phyloP scores from a whole-genome alignment of 1,140 invertebrate species.

The Brachystomella parvula region DNA sequence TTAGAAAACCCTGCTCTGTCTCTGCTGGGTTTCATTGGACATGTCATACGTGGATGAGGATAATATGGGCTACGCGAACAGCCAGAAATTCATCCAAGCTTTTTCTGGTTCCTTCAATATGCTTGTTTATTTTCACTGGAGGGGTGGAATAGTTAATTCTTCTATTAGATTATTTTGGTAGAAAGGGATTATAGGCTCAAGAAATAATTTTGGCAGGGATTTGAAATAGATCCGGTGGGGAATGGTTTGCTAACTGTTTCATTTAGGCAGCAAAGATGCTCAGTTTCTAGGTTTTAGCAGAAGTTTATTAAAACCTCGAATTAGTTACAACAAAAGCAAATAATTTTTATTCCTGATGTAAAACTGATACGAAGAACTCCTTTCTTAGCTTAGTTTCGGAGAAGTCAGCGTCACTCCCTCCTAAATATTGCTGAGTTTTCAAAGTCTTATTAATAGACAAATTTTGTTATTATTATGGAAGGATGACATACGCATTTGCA shows the following conservation, averaged over 20 bases:
- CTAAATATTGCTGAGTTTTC: too few relatives aligned
- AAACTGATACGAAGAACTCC: not conserved
- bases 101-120: too few relatives aligned
- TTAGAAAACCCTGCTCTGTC: too few relatives aligned
- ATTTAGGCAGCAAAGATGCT: not conserved
- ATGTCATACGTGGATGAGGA: not conserved
- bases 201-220: slow-evolving; percentile 7
- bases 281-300: not conserved
- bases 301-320: not conserved
- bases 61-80: not conserved
- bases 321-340: not conserved
- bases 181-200: not conserved
- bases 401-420: too few relatives aligned
- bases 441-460: not conserved
- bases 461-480: not conserved
- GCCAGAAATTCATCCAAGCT: not conserved
- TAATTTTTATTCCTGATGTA: not conserved
- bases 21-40: too few relatives aligned
- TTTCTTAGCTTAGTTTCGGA: not conserved
- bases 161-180: not conserved
- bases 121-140: too few relatives aligned
- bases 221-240: not conserved
- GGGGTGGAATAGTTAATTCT: slow-evolving; percentile 2
- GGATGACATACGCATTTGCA: not conserved
- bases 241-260: not conserved